phyloP scores from a whole-genome alignment of 92 coral and sea anemone species.

The Siderastrea siderea region DNA sequence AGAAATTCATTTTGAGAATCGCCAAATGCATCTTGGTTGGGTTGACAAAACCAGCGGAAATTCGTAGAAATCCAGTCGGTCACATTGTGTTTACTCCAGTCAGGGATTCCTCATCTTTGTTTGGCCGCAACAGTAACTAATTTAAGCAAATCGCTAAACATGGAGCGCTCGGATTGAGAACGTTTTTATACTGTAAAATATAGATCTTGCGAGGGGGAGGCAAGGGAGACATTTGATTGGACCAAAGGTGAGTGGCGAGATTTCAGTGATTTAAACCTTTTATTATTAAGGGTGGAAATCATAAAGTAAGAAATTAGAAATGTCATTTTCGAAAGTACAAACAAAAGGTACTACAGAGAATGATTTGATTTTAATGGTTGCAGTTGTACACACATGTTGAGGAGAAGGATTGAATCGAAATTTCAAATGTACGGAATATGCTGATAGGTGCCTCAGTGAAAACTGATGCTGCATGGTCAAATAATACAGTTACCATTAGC shows the following conservation, averaged over 20 bases:
- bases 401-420: no score
- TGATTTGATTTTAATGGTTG: no score
- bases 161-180: not conserved
- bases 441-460: no score
- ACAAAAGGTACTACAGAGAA: no score
- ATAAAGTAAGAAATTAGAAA: not conserved
- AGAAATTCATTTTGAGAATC: not conserved
- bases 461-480: no score
- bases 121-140: not conserved
- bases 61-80: not conserved
- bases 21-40: not conserved
- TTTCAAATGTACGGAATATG: no score
- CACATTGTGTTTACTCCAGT: not conserved
- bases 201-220: not conserved
- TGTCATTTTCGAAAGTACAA: no score
- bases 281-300: not conserved
- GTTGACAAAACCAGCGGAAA: not conserved
- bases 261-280: not conserved
- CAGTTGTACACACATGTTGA: no score
- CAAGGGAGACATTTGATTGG: not conserved
- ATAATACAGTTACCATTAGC: no score
- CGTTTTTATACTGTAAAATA: not conserved
- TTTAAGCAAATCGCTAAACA: no score
- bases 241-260: conserved; percentile 17
- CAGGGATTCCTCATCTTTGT: not conserved